phyloP scores from a whole-genome alignment of 1,140 invertebrate species.

The Holcopasites calliopsidis region DNA sequence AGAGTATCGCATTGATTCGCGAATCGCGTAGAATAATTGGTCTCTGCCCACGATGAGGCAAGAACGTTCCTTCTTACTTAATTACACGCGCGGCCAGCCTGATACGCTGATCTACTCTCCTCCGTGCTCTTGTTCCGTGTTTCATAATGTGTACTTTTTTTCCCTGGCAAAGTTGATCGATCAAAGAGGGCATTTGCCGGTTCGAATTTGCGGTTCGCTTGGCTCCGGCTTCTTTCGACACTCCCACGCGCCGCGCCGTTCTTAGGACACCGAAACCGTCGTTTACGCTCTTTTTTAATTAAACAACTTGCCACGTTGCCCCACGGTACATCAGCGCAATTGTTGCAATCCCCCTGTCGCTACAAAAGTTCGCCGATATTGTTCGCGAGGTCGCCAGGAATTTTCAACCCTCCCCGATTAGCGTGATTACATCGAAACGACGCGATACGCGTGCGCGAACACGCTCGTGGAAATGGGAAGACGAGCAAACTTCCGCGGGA shows the following conservation, averaged over 20 bases:
- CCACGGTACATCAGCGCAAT: too few species aligned
- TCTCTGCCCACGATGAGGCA: slow-evolving; percentile 34
- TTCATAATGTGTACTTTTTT: too few species aligned
- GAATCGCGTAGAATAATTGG: slow-evolving; percentile 36
- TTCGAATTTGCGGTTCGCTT: too few species aligned
- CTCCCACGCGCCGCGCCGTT: too few species aligned
- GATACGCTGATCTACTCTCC: background rate
- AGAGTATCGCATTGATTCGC: slow-evolving; percentile 46
- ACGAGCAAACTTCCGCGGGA: background rate
- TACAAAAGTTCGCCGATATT: too few species aligned
- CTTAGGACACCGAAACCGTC: too few species aligned
- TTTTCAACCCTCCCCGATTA: background rate
- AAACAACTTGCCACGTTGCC: too few species aligned
- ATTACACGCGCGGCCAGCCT: slow-evolving; percentile 20
- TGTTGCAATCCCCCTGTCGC: too few species aligned
- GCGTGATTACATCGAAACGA: background rate
- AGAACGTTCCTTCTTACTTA: slow-evolving; percentile 10
- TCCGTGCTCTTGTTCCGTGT: too few species aligned
- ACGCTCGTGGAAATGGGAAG: background rate
- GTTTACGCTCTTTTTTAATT: too few species aligned
- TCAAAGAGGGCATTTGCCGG: too few species aligned
- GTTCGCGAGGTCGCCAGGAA: background rate
- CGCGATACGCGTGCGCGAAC: background rate
- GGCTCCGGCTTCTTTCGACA: too few species aligned
- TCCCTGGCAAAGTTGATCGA: background rate